phyloP scores from a whole-genome alignment of 2,888 invertebrate species.

The Pegoplata infirma region DNA sequence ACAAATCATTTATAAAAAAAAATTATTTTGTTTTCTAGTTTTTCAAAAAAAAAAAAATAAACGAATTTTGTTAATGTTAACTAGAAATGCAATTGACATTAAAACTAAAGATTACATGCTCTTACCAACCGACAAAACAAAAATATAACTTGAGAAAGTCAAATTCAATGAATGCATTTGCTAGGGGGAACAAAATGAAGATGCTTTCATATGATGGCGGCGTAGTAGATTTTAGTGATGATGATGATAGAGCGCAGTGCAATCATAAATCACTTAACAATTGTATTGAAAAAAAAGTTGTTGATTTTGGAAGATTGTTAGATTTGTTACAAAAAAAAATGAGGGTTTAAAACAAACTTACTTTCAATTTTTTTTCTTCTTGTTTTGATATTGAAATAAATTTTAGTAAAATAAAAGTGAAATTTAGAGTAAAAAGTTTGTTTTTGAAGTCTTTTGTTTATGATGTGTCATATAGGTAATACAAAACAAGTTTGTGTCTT shows the following conservation, averaged over 20 bases:
- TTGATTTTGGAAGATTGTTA: no score
- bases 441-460: background rate
- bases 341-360: background rate
- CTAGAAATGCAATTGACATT: constrained; percentile 45
- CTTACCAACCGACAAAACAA: background rate
- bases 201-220: constrained; percentile 3
- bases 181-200: background rate
- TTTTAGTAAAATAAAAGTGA: constrained; percentile 23
- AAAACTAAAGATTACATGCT: constrained; percentile 18
- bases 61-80: background rate
- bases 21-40: background rate
- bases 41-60: background rate
- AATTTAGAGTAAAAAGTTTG: no score
- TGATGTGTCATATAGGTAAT: background rate
- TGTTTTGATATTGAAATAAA: background rate
- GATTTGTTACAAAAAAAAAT: no score
- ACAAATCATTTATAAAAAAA: background rate
- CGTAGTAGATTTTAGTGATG: background rate
- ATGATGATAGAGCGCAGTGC: constrained; percentile 24
- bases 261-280: constrained; percentile 42
- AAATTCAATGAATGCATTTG: constrained; percentile 31
- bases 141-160: constrained; percentile 35
- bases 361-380: constrained; percentile 18
- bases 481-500: constrained; percentile 25
- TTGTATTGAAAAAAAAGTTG: constrained; percentile 6